Percentiles rank a stretch among this genome's conserved stretches.
phyloP scores from a whole-genome alignment of 2,888 invertebrate genomes.

The Dolomedes plantarius region DNA sequence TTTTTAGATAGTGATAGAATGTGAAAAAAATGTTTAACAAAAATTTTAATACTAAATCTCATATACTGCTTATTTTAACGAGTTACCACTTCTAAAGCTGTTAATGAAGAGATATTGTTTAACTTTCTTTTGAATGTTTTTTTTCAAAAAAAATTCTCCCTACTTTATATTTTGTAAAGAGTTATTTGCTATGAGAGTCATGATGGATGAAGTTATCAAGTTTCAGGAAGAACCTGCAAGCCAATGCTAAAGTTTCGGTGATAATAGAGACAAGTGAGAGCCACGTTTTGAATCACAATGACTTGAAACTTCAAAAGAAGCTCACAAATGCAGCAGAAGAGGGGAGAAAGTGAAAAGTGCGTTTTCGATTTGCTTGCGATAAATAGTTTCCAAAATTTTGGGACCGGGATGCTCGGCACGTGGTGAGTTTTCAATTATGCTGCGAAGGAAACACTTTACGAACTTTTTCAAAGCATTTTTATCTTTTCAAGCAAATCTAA shows the following conservation, averaged over 20 bases:
- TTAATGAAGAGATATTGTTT: too few relatives aligned
- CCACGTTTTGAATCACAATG: constrained; percentile 55
- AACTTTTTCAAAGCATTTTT: background rate
- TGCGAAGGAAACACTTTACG: constrained; percentile 24
- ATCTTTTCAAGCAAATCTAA: background rate
- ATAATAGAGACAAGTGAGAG: constrained; percentile 61
- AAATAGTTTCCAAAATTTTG: constrained; percentile 30
- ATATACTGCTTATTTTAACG: too few relatives aligned
- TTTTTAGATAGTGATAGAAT: too few relatives aligned
- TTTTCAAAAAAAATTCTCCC: too few relatives aligned
- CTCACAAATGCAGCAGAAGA: constrained; percentile 45
- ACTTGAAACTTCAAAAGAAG: constrained; percentile 55
- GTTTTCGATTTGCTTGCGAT: constrained; percentile 45
- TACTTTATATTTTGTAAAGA: constrained; percentile 13
- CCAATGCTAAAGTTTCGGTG: constrained; percentile 64
- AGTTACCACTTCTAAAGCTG: too few relatives aligned
- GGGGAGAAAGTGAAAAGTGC: constrained; percentile 14
- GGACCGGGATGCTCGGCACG: constrained; percentile 44
- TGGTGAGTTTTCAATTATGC: constrained; percentile 43
- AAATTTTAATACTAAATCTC: too few relatives aligned
- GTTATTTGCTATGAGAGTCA: constrained; percentile 49
- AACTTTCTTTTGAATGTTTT: too few relatives aligned
- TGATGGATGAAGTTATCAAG: constrained; percentile 66
- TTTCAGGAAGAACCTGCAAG: constrained; percentile 20
- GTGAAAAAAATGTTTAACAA: too few relatives aligned